A percentile compares a stretch with the other conserved stretches of the same genome.
phyloP scores from a whole-genome alignment of 1,140 invertebrate genomes.

The Diabrotica virgifera region DNA sequence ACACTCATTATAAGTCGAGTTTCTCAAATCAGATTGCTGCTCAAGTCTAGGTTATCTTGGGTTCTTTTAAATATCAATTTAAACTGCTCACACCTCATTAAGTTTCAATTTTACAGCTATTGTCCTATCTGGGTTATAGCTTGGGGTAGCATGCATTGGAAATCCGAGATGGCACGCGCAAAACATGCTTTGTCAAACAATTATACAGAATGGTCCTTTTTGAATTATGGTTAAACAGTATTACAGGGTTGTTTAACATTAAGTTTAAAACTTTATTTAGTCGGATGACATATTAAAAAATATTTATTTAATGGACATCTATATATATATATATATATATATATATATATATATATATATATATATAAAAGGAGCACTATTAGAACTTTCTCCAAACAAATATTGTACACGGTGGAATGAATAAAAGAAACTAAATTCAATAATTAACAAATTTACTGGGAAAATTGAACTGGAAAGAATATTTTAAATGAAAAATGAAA shows the following conservation, averaged over 20 bases:
- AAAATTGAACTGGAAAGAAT: too few relatives aligned
- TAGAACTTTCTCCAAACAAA: too few relatives aligned
- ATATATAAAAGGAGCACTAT: too few relatives aligned
- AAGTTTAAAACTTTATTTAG: too few relatives aligned
- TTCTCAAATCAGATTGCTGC: constrained; percentile 49
- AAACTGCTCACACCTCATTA: constrained; percentile 50
- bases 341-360: too few relatives aligned
- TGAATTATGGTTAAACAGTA: not conserved
- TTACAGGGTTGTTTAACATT: not conserved
- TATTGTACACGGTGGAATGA: too few relatives aligned
- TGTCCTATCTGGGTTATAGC: constrained; percentile 50
- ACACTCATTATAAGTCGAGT: constrained; percentile 44
- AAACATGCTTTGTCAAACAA: constrained; percentile 19
- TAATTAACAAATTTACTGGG: too few relatives aligned
- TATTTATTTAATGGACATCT: too few relatives aligned
- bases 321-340: too few relatives aligned
- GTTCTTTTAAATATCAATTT: constrained; percentile 52
- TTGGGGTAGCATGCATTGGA: constrained; percentile 44
- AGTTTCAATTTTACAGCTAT: constrained; percentile 52
- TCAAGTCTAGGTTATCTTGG: constrained; percentile 47
- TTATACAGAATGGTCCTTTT: constrained; percentile 14
- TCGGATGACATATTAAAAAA: too few relatives aligned
- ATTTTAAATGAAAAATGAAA: too few relatives aligned
- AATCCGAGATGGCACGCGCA: constrained; percentile 38
- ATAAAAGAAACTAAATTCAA: too few relatives aligned